Conservation (phyloP, 2,888 invertebrate species). For the Aleiodes alternator region DNA sequence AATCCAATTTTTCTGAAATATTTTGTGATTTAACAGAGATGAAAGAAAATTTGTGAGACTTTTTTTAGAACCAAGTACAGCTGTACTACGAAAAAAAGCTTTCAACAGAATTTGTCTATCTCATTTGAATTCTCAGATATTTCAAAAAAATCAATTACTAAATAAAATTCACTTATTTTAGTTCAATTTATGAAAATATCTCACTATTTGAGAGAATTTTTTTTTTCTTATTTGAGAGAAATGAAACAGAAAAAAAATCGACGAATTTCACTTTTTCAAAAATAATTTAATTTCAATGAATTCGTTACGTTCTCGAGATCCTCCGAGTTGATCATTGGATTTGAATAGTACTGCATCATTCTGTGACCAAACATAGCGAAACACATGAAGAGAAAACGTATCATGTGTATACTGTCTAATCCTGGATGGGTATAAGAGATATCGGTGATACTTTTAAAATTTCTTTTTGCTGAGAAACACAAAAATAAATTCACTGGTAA, state of each 20-base stretch:
- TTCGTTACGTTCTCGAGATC: conserved; percentile 60
- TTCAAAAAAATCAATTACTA: too few relatives aligned
- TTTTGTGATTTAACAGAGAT: too few relatives aligned
- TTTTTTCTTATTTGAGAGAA: neutral
- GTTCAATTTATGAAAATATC: too few relatives aligned
- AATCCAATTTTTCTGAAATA: too few relatives aligned
- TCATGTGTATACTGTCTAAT: conserved; percentile 63
- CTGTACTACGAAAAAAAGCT: too few relatives aligned
- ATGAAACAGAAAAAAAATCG: neutral
- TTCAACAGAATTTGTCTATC: too few relatives aligned
- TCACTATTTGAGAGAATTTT: too few relatives aligned
- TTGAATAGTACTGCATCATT: conserved; percentile 57
- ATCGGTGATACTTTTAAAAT: conserved; percentile 59
- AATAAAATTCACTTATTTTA: too few relatives aligned
- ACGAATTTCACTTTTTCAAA: neutral
- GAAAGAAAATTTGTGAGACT: too few relatives aligned
- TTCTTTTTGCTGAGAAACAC: conserved; percentile 65
- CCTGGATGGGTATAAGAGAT: conserved; percentile 59
- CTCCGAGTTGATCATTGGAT: conserved; percentile 55
- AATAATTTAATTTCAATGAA: neutral
- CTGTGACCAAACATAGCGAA: conserved; percentile 61
- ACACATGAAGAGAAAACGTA: conserved; percentile 58
- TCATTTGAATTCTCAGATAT: too few relatives aligned
- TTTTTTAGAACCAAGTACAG: too few relatives aligned
- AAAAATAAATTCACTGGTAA: conserved; percentile 54